Evolutionary conservation across 2,113 vertebrate species (phyloP).

Genomic region (Toxotes chatareus): DNA sequence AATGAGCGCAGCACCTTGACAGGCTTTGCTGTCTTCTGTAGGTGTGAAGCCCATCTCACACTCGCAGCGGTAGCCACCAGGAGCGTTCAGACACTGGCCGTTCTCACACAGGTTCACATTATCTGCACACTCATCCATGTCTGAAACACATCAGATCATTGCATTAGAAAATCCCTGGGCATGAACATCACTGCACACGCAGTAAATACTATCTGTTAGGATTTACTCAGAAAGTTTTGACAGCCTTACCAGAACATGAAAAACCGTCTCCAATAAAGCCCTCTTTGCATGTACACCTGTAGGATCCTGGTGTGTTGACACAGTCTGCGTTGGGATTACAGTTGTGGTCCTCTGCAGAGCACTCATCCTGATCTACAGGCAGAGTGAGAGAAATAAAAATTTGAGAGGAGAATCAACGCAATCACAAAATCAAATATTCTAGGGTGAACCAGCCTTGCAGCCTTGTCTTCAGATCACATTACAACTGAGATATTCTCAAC

Average conservation of each 20-base stretch:
- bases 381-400: background rate
- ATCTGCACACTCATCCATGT: conserved; percentile 93
- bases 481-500: background rate
- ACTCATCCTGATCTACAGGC: conserved; percentile 91
- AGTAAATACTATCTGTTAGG: background rate
- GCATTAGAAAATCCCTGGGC: background rate
- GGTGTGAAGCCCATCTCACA: conserved; percentile 96
- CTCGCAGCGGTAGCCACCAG: conserved; percentile 92
- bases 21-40: conserved; percentile 91
- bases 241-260: conserved; percentile 88
- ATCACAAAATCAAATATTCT: background rate
- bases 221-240: background rate
- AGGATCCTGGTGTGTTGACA: conserved; percentile 91
- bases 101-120: conserved; percentile 94
- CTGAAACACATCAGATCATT: conserved; percentile 68
- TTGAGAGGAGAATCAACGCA: background rate
- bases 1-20: conserved; percentile 85
- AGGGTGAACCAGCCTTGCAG: background rate
- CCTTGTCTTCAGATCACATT: background rate
- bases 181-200: background rate
- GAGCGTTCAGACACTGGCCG: conserved; percentile 94
- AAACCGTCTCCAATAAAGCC: conserved; percentile 93
- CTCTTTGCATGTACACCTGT: conserved; percentile 89
- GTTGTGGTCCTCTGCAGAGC: conserved; percentile 87
- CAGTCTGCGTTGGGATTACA: conserved; percentile 92